Evolutionary conservation across 2,113 vertebrate genomes (phyloP).

Genomic region (Pteruthius melanotis): DNA sequence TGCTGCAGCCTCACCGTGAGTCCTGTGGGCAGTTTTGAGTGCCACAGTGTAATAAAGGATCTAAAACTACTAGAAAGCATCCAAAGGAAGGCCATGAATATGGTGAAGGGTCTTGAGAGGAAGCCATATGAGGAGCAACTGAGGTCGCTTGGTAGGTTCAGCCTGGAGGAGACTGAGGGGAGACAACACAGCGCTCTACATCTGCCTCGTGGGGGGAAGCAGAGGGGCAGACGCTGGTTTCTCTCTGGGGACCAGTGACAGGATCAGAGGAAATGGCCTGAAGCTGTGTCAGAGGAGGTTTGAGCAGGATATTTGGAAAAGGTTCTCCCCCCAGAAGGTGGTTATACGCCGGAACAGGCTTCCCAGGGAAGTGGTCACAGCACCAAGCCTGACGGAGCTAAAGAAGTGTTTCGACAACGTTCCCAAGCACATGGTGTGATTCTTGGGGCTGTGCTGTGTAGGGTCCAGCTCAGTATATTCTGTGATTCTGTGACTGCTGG

Average conservation of each 20-base stretch:
- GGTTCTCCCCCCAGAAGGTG: background rate
- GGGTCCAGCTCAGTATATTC: background rate
- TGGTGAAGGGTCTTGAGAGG: background rate
- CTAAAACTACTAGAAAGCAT: background rate
- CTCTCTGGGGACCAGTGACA: background rate
- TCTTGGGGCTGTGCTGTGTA: background rate
- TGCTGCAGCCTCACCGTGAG: background rate
- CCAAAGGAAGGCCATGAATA: background rate
- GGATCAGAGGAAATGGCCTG: background rate
- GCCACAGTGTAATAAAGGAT: background rate
- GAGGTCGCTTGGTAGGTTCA: background rate
- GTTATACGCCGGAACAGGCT: background rate
- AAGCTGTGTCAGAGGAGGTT: background rate
- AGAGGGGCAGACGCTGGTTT: background rate
- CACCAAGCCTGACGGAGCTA: background rate
- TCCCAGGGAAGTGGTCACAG: background rate
- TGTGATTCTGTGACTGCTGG: too few relatives aligned
- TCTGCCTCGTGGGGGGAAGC: background rate
- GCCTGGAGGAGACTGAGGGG: background rate
- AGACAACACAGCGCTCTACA: accelerated
- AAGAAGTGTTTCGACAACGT: background rate
- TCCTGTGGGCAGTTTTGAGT: background rate
- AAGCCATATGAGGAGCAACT: background rate
- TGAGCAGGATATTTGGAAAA: background rate
- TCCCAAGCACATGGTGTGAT: background rate